Evolutionary conservation across 1,140 invertebrate species (phyloP).

Genomic region (Ostrea denselamellosa): DNA sequence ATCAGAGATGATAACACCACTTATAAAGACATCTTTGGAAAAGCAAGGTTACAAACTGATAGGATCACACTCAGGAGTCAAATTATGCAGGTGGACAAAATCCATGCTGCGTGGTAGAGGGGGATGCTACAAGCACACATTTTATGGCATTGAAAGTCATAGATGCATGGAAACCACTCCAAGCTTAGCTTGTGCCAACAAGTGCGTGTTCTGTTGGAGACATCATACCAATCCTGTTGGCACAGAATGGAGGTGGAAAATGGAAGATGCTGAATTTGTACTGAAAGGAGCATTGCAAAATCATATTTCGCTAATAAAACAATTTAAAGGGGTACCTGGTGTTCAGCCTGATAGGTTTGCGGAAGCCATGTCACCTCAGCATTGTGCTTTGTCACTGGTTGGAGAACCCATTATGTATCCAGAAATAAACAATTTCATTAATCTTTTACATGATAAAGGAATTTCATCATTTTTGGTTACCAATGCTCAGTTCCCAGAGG

Average conservation of each 20-base stretch:
- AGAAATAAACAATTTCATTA: constrained; percentile 83
- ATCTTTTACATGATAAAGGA: constrained; percentile 80
- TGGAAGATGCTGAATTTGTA: constrained; percentile 82
- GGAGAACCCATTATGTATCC: constrained; percentile 87
- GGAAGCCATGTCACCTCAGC: constrained; percentile 81
- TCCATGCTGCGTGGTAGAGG: constrained; percentile 84
- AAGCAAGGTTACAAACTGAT: constrained; percentile 85
- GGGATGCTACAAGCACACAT: constrained; percentile 86
- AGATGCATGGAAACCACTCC: constrained; percentile 85
- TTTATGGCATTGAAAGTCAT: constrained; percentile 85
- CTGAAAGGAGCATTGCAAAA: constrained; percentile 81
- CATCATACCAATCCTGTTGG: constrained; percentile 86
- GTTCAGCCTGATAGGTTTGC: constrained; percentile 81
- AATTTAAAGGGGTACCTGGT: constrained; percentile 84
- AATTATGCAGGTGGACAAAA: constrained; percentile 85
- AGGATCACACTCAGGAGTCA: constrained; percentile 84
- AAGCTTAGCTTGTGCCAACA: constrained; percentile 85
- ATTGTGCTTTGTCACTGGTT: constrained; percentile 85
- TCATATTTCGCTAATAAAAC: constrained; percentile 83
- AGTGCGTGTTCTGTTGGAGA: constrained; percentile 86
- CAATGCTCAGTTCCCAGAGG: constrained; percentile 85
- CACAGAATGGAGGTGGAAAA: constrained; percentile 86
- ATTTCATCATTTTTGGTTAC: constrained; percentile 85
- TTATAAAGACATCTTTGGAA: constrained; percentile 81
- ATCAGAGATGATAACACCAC: constrained; percentile 83